A percentile compares a stretch with the other conserved stretches of the same genome.
Conservation (phyloP, 2,113 vertebrate genomes). For the Amblyopsis rosae region DNA sequence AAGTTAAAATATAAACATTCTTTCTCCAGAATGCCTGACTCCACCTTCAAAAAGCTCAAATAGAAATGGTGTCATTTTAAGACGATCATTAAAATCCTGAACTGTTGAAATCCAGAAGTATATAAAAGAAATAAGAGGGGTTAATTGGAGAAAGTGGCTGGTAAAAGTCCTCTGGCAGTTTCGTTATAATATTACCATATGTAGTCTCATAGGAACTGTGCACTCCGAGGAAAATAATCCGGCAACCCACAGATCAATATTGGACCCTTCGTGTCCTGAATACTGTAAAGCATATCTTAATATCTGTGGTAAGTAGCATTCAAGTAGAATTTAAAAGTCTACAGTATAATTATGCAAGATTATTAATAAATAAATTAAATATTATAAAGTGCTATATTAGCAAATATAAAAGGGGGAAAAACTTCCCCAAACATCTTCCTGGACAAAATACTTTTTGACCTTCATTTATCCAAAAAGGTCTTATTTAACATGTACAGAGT, state of each 20-base stretch:
- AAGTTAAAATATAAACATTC: no score
- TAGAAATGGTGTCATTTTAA: neutral
- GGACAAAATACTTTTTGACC: no score
- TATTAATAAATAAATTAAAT: neutral
- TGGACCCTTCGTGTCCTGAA: constrained; percentile 34
- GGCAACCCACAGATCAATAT: constrained; percentile 50
- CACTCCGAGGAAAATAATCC: constrained; percentile 40
- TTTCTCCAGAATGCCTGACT: no score
- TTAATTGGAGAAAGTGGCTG: constrained; percentile 13
- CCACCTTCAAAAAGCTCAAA: no score
- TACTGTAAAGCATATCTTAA: constrained; percentile 26
- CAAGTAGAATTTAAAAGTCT: constrained; percentile 18
- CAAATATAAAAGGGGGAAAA: no score
- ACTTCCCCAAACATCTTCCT: no score
- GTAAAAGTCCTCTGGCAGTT: constrained; percentile 39
- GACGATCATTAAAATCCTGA: neutral
- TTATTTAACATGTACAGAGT: no score
- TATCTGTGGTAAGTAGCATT: constrained; percentile 11
- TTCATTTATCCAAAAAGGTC: no score
- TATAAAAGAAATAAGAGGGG: neutral
- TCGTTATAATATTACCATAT: constrained; percentile 43
- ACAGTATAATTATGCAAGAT: neutral
- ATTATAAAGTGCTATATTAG: no score
- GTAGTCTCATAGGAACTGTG: constrained; percentile 45
- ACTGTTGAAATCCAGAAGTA: no score